Evolutionary conservation across 1,140 invertebrate species (phyloP).

Genomic region (Pissodes strobi): DNA sequence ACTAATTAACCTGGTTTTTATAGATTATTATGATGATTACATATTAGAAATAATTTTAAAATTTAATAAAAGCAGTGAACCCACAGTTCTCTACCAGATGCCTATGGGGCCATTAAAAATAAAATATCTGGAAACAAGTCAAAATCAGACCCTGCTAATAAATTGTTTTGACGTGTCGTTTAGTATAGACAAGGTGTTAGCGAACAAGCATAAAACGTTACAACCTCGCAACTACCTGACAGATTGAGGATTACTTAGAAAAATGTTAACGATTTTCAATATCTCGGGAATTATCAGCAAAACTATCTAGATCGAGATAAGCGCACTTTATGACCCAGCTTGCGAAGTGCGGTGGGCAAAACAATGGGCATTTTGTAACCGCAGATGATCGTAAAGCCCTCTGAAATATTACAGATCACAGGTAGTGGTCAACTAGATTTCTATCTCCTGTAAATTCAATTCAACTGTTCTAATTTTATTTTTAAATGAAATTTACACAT

Average conservation of each 20-base stretch:
- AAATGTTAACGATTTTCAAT: constrained; percentile 28
- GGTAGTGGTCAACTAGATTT: constrained; percentile 1
- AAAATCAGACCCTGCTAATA: no score
- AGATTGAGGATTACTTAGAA: constrained; percentile 25
- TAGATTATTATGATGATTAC: no score
- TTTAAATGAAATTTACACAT: no score
- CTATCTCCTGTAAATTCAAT: no score
- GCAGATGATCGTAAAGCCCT: constrained; percentile 15
- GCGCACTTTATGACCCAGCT: constrained; percentile 15
- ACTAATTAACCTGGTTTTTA: no score
- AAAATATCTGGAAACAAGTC: no score
- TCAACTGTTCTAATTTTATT: no score
- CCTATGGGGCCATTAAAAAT: no score
- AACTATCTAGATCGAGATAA: constrained; percentile 21
- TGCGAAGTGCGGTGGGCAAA: constrained; percentile 29
- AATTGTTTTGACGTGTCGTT: no score
- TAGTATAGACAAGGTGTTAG: constrained; percentile 25
- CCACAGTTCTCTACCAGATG: no score
- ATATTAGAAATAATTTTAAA: no score
- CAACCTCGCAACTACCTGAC: constrained; percentile 25
- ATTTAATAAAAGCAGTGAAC: no score
- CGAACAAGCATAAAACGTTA: constrained; percentile 22
- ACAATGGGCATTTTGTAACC: constrained; percentile 27
- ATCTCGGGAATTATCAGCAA: constrained; percentile 16
- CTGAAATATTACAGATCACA: constrained; percentile 12